Base-by-base conservation (phyloP, 2,797 vertebrate species). In the Melanotaenia parkinsoni region DNA sequence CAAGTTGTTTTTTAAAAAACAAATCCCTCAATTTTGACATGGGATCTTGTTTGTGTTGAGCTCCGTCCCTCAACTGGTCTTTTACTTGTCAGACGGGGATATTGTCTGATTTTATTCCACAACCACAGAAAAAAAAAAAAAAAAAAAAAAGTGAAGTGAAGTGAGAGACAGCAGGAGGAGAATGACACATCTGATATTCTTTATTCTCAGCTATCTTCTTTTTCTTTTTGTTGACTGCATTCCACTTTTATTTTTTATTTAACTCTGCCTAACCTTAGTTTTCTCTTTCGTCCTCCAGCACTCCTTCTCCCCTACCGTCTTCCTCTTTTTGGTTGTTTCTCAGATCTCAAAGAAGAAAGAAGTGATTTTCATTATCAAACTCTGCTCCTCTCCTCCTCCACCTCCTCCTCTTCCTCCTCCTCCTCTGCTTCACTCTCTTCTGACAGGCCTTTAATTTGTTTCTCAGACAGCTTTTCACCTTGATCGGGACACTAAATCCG, bases 401-500 rank as follows among this genome's bases (percentile, higher is more conserved):
- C 20, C 38, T 12, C 38, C 38, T 40, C 12, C 50, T 63, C 16
- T 20, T 20, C 69, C 70, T 57, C 32, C 65, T 64, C 77, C 58
- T 51, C 67, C 53, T 3, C 70, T 62, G 26, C 80, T 83, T 88
- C 79, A 80, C 61, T 82, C 82, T 80, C 59, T 71, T 77, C 80
- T 84, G 84, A 87, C 73, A 51, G 74, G 62, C 76, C 64, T 86
- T 84, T 93, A 93, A 93, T 93, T 93, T 91, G 89, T 92, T 85
- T 90, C 68, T 75, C 77, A 77, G 89, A 90, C 86, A 91, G 84
- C 81, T 84, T 88, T 90, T 93, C 87, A 92, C 89, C 91, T 92
- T 91, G 82, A 90, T 88, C 75, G 70, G 83, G 78, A 91, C 89
- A 86, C 90, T 92, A 93, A 92, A 94, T 92, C 90, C 89, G 86